These are phyloP conservation scores for Pocillopora damicornis DNA, from an alignment of 64 coral and sea anemone genomes.

Conservation along the genomic window DNA sequence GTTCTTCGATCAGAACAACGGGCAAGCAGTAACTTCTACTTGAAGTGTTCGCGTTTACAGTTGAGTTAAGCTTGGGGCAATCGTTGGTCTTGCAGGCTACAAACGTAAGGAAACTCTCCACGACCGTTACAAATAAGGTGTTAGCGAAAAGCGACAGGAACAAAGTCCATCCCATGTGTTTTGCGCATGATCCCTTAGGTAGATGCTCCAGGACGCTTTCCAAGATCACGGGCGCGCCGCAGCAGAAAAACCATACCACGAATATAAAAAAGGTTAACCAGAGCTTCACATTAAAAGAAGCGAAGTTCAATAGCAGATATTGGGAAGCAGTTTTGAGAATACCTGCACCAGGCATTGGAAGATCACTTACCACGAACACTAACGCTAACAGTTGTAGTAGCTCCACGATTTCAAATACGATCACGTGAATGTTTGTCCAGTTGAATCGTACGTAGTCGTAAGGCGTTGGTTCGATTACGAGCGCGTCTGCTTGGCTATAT, in stretches of 20 bases:
- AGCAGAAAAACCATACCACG: conserved; percentile 87
- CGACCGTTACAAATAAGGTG: conserved; percentile 90
- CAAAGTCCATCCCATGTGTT: conserved; percentile 85
- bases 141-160: conserved; percentile 80
- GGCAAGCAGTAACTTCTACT: conserved; percentile 12
- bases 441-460: conserved; percentile 97
- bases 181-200: conserved; percentile 73
- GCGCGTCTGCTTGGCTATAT: neutral
- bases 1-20: conserved; percentile 60
- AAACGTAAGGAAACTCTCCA: conserved; percentile 85
- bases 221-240: conserved; percentile 92
- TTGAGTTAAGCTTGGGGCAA: neutral
- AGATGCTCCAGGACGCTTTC: conserved; percentile 80
- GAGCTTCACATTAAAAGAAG: conserved; percentile 86
- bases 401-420: conserved; percentile 92
- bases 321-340: conserved; percentile 55
- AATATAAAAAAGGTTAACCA: conserved; percentile 72
- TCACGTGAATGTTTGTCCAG: conserved; percentile 85
- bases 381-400: conserved; percentile 85
- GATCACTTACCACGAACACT: conserved; percentile 65
- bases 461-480: conserved; percentile 57
- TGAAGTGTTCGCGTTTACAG: neutral
- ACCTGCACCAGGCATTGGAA: conserved; percentile 74
- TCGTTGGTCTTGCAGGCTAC: conserved; percentile 71
- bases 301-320: conserved; percentile 87